Percentiles rank a stretch among this genome's conserved stretches.
These are phyloP conservation scores for Goniozus legneri DNA, from an alignment of 1,140 invertebrate genomes.

Conservation along the genomic window DNA sequence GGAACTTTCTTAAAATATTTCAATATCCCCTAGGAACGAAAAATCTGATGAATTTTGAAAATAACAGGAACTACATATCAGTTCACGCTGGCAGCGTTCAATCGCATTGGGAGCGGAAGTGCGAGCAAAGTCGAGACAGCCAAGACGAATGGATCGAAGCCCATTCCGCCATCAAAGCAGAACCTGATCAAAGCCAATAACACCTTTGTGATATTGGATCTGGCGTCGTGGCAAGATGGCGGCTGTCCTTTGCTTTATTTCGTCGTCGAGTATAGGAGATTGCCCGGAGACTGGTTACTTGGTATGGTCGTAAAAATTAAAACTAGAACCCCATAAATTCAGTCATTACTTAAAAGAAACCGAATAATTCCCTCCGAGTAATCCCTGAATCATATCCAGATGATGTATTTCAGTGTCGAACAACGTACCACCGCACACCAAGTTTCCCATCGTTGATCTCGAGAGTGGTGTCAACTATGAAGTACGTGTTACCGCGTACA, in stretches of 20 bases:
- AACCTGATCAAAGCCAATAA: slow-evolving; percentile 59
- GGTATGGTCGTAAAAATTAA: too few species aligned
- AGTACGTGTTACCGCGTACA: slow-evolving; percentile 65
- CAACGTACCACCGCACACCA: slow-evolving; percentile 52
- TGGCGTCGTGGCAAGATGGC: slow-evolving; percentile 64
- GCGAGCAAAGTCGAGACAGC: slow-evolving; percentile 54
- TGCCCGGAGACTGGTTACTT: slow-evolving; percentile 52
- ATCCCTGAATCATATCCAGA: background rate
- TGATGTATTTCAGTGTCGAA: slow-evolving; percentile 47
- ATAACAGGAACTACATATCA: slow-evolving; percentile 61
- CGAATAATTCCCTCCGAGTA: background rate
- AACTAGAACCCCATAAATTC: too few species aligned
- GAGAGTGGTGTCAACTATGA: slow-evolving; percentile 66
- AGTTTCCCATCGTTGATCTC: slow-evolving; percentile 61
- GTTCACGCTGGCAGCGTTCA: slow-evolving; percentile 56
- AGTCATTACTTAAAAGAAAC: too few species aligned
- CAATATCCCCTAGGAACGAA: too few species aligned
- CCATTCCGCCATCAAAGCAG: slow-evolving; percentile 50
- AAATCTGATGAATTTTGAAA: too few species aligned
- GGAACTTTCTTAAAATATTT: too few species aligned
- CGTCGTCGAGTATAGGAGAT: slow-evolving; percentile 62
- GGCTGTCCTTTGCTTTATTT: slow-evolving; percentile 65
- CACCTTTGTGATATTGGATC: slow-evolving; percentile 61
- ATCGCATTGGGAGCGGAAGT: slow-evolving; percentile 57
- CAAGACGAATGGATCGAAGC: slow-evolving; percentile 60